Evolutionary conservation across 2,888 invertebrate genomes (phyloP), one percentile per base, ranked within the genome.

Genomic region (Oligia strigilis): DNA sequence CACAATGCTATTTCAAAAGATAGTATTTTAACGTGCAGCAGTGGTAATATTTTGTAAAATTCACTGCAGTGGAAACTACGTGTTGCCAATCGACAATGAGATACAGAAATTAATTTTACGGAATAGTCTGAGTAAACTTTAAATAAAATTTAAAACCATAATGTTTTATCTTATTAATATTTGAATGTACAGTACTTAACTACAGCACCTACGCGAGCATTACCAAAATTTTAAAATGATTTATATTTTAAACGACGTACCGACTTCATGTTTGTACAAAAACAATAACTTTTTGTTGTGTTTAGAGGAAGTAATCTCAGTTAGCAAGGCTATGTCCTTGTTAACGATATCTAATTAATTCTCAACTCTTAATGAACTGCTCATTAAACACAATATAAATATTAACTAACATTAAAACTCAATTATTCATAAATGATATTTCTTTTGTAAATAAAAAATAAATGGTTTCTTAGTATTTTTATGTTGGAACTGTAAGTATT

Each of bases 241-340:
- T 81, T 40, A 9, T n/a, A 55, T 75, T 69, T 46, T 1, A 52
- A 76, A 64, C 19, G 9, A n/a, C 0, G 13, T 40, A 77, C 29
- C 23, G 36, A 55, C 70, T 65, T 65, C 14, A 40, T 36, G 23
- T 40, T 62, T n/a, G 11, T 29, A 65, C 19, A 55, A 58, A 80
- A 80, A 69, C 62, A 13, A 49, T 1, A 4, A 17, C 19, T 76
- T 76, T 58, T 75, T 55, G 72, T 79, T 79, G 14, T 52, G 19
- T 46, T 13, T 17, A 11, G 19, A 82, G 83, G 78, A 83, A 72
- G 78, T 78, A 43, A 67, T 46, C 55, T 49, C 40, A 49, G 14
- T 19, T 23, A 67, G 52, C 66, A 49, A 77, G 81, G 77, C 17
- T 77, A 29, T 40, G 82, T 72, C 77, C 77, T 81, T 77, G 83